phyloP scores from a whole-genome alignment of 2,113 vertebrate genomes.

The Uropsilus gracilis region DNA sequence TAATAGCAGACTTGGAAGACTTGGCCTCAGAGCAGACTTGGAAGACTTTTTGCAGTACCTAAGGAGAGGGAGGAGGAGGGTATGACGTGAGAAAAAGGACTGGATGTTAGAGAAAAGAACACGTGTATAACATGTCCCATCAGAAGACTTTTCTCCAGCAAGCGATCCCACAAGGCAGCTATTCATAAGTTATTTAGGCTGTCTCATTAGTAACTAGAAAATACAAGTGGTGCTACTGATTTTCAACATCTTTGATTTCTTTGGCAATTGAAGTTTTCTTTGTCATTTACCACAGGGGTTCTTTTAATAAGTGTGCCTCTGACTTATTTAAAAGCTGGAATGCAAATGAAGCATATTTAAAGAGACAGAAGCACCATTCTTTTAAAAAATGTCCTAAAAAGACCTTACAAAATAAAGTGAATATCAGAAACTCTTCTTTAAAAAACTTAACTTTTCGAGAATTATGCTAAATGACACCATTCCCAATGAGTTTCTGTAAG shows the following conservation, averaged over 20 bases:
- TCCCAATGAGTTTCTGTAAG: not conserved
- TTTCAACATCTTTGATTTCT: slow-evolving; percentile 1
- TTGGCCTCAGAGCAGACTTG: not conserved
- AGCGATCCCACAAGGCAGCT: not conserved
- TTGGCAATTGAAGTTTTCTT: not conserved
- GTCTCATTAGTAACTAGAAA: not conserved
- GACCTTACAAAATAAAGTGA: not conserved
- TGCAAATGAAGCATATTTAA: not conserved
- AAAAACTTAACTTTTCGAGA: not conserved
- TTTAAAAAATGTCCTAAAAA: not conserved
- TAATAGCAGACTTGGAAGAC: not conserved
- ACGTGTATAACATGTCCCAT: not conserved
- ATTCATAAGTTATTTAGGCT: slow-evolving; percentile 2
- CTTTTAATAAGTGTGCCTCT: not conserved
- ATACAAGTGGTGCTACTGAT: not conserved
- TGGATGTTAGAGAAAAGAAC: not conserved
- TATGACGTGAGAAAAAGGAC: not conserved
- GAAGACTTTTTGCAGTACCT: not conserved
- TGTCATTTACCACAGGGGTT: not conserved
- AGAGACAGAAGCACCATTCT: not conserved
- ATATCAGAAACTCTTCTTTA: not conserved
- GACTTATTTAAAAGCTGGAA: not conserved
- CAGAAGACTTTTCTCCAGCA: not conserved
- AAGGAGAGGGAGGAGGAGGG: not conserved
- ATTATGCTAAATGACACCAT: not conserved